Conservation (phyloP, 2,888 invertebrate genomes). For the Nipponacmea schrenckii region DNA sequence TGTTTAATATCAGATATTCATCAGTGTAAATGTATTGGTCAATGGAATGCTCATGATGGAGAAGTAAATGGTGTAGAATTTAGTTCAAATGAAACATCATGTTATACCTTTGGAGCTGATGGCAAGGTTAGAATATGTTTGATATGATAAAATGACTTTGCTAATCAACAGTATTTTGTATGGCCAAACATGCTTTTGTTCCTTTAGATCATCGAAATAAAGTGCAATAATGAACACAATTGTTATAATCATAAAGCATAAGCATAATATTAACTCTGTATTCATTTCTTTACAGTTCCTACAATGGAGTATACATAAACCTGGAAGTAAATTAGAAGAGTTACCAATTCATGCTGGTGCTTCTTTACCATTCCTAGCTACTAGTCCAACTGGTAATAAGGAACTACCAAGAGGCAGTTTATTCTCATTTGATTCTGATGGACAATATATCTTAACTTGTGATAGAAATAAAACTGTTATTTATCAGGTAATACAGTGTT, state of each 20-base stretch:
- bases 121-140: conserved; percentile 71
- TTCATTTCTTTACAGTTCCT: conserved; percentile 53
- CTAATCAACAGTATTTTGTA: background rate
- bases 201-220: no score
- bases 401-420: conserved; percentile 67
- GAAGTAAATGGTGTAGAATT: conserved; percentile 72
- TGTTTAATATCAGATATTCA: conserved; percentile 66
- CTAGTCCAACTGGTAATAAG: conserved; percentile 39
- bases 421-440: conserved; percentile 70
- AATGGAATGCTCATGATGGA: conserved; percentile 72
- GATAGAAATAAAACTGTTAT: conserved; percentile 67
- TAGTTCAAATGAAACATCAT: conserved; percentile 72
- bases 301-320: conserved; percentile 68
- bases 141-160: background rate
- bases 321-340: conserved; percentile 66
- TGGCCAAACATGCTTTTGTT: background rate
- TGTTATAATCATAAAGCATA: no score
- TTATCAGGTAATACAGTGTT: conserved; percentile 64
- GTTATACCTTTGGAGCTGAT: conserved; percentile 73
- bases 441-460: conserved; percentile 69
- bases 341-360: conserved; percentile 59
- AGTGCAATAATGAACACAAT: no score
- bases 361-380: conserved; percentile 55
- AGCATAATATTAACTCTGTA: no score
- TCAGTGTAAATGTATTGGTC: conserved; percentile 72